Evolutionary conservation across 2,888 invertebrate genomes (phyloP), one percentile per base, ranked within the genome.

Genomic region (Mesochorus sp.): DNA sequence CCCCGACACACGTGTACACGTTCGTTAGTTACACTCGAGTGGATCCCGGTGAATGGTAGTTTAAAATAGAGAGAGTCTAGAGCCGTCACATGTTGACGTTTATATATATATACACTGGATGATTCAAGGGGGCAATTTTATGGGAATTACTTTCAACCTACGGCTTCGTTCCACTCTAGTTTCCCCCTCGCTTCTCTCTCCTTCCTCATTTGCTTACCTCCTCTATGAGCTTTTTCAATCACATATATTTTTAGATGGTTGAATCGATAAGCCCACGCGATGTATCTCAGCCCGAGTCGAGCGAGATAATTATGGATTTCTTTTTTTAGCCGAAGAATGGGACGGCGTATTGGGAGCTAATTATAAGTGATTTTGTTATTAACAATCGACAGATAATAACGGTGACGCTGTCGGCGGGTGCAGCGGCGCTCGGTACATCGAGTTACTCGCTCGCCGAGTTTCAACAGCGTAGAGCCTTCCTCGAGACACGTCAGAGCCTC

Each of bases 401-500:
- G 76, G 83, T 87, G 67, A 85, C 88, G 10, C 80, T 89, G n/a
- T 89, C 86, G 28, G 44, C 81, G 28, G 85, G 95, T 62, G 95
- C 96, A 10, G 95, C 95, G 73, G 89, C 95, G 26, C 92, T 98
- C 84, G 98, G 98, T 0, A 90, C 95, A 34, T 92, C 95, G 73
- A 94, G 94, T 44, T 95, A 95, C 89, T 94, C 94, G 75, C 93
- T 96, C 88, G 94, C 95, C 83, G 97, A 98, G 90, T 95, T 95
- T 82, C 97, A 97, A 91, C 97, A 97, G 88, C 93, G 97, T 53
- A 93, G 95, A 72, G 97, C 98, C 49, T 98, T 98, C 90, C 92
- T 96, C 80, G 97, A 98, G 91, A 97, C 98, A 2, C 95, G 97
- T 87, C 95, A 96, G 91, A 97, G 97, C 85, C 92, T 98, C 81